Evolutionary conservation across 2,888 invertebrate genomes (phyloP).

Genomic region (Lithosia quadra): DNA sequence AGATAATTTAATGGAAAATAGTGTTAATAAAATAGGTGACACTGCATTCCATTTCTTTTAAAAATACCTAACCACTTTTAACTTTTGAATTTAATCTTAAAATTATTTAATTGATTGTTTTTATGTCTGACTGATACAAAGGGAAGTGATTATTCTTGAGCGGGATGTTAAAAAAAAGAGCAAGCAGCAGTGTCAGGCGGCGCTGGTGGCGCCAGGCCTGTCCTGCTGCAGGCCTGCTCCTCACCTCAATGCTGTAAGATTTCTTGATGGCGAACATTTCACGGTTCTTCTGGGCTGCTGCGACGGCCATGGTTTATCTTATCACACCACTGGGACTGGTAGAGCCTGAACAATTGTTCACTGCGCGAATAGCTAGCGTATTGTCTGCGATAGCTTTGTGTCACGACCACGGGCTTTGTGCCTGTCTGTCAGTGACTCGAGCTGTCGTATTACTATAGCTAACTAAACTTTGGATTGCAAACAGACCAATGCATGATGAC

Average conservation of each 20-base stretch:
- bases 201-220: slow-evolving; percentile 30
- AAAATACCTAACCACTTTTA: not conserved
- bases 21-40: not conserved
- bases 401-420: slow-evolving; percentile 88
- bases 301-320: slow-evolving; percentile 92
- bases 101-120: not conserved
- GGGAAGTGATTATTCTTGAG: slow-evolving; percentile 15
- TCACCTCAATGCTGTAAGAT: slow-evolving; percentile 98
- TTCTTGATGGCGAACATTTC: slow-evolving; percentile 99
- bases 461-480: slow-evolving; percentile 89
- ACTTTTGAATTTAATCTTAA: not conserved
- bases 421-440: slow-evolving; percentile 87
- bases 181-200: slow-evolving; percentile 47
- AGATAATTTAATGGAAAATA: not conserved
- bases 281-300: slow-evolving; percentile 97
- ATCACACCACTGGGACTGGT: slow-evolving; percentile 82
- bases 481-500: slow-evolving; percentile 90
- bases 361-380: slow-evolving; percentile 85
- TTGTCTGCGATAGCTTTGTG: slow-evolving; percentile 84
- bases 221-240: slow-evolving; percentile 69
- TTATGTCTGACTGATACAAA: not conserved
- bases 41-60: not conserved
- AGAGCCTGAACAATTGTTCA: slow-evolving; percentile 84
- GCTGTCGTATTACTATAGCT: slow-evolving; percentile 86
- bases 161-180: slow-evolving; percentile 43